phyloP scores from a whole-genome alignment of 1,140 invertebrate genomes.

The Drosophila watanabei region DNA sequence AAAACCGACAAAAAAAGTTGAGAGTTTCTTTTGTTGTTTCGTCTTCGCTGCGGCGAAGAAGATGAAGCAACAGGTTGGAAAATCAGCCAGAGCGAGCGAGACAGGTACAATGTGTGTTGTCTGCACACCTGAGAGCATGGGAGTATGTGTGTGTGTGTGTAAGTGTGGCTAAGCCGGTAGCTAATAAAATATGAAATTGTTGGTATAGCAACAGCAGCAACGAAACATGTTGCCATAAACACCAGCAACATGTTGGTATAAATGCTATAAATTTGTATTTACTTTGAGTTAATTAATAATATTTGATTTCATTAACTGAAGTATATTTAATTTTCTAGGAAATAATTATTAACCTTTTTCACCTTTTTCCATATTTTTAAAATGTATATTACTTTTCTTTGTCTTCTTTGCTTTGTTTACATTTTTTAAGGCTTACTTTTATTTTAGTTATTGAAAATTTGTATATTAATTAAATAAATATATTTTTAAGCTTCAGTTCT shows the following conservation, averaged over 20 bases:
- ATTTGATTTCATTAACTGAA: not conserved
- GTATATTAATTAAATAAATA: not conserved
- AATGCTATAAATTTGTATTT: not conserved
- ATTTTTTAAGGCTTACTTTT: not conserved
- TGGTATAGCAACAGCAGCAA: not conserved
- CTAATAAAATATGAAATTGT: slow-evolving; percentile 30
- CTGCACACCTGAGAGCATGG: slow-evolving; percentile 21
- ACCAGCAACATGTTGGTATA: not conserved
- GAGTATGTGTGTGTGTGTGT: not conserved
- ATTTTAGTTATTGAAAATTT: not conserved
- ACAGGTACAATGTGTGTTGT: slow-evolving; percentile 11
- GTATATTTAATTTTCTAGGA: not conserved
- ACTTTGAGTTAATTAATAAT: not conserved
- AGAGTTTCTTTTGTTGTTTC: slow-evolving; percentile 44
- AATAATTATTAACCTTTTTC: not conserved
- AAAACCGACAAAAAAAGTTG: slow-evolving; percentile 28
- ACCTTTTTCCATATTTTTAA: too few species aligned
- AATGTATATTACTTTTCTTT: not conserved
- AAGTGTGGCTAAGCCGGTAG: slow-evolving; percentile 25
- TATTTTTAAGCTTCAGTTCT: not conserved
- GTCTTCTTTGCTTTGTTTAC: not conserved
- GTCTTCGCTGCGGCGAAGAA: slow-evolving; percentile 35
- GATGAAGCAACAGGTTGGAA: slow-evolving; percentile 69
- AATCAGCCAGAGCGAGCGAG: slow-evolving; percentile 21
- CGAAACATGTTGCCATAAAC: slow-evolving; percentile 26